These are phyloP conservation scores for Eucriotettix oculatus DNA, from an alignment of 2,888 invertebrate genomes.

Conservation along the genomic window DNA sequence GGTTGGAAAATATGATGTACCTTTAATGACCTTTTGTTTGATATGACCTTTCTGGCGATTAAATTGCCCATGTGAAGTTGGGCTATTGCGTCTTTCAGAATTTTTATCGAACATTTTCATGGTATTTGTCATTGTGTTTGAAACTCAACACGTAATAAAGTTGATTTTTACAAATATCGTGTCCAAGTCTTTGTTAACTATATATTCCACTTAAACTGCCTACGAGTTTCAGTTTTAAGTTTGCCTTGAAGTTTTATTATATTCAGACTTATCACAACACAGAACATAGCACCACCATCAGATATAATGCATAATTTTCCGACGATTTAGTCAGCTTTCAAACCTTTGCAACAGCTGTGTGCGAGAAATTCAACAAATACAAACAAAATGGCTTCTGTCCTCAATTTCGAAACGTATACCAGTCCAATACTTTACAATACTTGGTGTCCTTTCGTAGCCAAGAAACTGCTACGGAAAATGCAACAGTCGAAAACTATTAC, in stretches of 20 bases:
- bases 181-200: background rate
- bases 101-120: conserved; percentile 12
- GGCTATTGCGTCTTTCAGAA: conserved; percentile 5
- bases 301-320: background rate
- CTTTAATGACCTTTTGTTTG: conserved; percentile 11
- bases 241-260: too few relatives aligned
- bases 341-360: conserved; percentile 8
- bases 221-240: background rate
- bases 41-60: conserved; percentile 11
- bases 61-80: conserved; percentile 9
- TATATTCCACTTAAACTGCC: background rate
- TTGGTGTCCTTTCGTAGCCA: too few relatives aligned
- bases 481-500: too few relatives aligned
- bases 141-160: background rate
- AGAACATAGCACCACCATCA: too few relatives aligned
- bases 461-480: too few relatives aligned
- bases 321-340: background rate
- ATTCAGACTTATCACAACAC: too few relatives aligned
- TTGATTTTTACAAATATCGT: too few relatives aligned
- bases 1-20: conserved; percentile 10
- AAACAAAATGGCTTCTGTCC: conserved; percentile 10
- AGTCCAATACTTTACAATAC: too few relatives aligned
- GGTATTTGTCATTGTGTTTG: conserved; percentile 6
- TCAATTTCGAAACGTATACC: background rate
- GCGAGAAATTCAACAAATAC: conserved; percentile 3